These are phyloP conservation scores for Dione vanillae DNA, from an alignment of 2,888 invertebrate genomes.

Conservation along the genomic window DNA sequence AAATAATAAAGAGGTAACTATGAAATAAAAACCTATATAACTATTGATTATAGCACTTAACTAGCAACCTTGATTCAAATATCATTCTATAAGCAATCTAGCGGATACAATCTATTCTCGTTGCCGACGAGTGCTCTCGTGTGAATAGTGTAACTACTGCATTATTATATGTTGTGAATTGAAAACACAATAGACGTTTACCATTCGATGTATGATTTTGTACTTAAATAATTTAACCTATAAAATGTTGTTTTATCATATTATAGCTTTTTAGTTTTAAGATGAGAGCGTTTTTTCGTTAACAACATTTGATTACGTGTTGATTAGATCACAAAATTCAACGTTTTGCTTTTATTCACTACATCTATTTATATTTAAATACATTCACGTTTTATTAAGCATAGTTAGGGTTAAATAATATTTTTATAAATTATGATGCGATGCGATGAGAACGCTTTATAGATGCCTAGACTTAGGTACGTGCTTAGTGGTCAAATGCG, in stretches of 20 bases:
- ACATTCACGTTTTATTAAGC: too few relatives aligned
- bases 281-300: too few relatives aligned
- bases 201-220: background rate
- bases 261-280: background rate
- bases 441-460: background rate
- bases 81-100: slow-evolving; percentile 1
- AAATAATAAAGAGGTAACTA: background rate
- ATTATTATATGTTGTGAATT: background rate
- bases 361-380: too few relatives aligned
- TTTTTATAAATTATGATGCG: background rate
- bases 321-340: too few relatives aligned
- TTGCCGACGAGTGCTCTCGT: background rate
- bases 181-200: background rate
- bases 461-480: background rate
- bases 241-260: background rate
- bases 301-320: too few relatives aligned
- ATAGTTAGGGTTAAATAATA: too few relatives aligned
- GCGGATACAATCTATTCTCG: slow-evolving; percentile 17
- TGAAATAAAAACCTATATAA: background rate
- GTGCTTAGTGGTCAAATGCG: too few relatives aligned
- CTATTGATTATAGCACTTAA: background rate
- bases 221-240: background rate
- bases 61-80: slow-evolving; percentile 21
- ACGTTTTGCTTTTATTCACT: too few relatives aligned
- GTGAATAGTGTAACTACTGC: background rate